Evolutionary conservation across 2,888 invertebrate species (phyloP).

Genomic region (Cryptosula pallasiana): DNA sequence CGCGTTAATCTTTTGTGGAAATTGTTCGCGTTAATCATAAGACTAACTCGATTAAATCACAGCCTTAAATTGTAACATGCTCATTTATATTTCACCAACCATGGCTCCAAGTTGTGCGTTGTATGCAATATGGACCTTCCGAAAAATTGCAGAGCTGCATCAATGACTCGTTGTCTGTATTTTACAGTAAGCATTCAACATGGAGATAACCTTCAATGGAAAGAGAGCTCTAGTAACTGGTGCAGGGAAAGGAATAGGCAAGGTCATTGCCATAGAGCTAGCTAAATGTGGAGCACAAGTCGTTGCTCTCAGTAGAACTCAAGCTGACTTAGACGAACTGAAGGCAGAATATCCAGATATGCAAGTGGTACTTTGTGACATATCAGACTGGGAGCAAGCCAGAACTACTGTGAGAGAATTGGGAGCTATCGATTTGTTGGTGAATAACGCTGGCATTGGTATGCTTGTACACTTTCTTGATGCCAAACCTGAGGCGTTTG

Average conservation of each 20-base stretch:
- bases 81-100: no score
- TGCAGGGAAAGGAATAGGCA: slow-evolving; percentile 79
- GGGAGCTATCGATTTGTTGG: slow-evolving; percentile 70
- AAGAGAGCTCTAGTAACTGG: slow-evolving; percentile 82
- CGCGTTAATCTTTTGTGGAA: no score
- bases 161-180: no score
- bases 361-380: slow-evolving; percentile 62
- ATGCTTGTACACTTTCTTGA: slow-evolving; percentile 67
- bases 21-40: no score
- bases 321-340: slow-evolving; percentile 63
- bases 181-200: no score
- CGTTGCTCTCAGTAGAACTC: slow-evolving; percentile 69
- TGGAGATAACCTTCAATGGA: slow-evolving; percentile 59
- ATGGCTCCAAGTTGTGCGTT: no score
- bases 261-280: slow-evolving; percentile 67
- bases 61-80: no score
- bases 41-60: no score
- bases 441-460: slow-evolving; percentile 82
- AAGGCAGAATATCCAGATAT: slow-evolving; percentile 47
- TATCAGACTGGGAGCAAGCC: slow-evolving; percentile 72
- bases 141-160: no score
- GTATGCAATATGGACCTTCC: no score
- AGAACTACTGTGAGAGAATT: slow-evolving; percentile 61
- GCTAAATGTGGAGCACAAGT: slow-evolving; percentile 68
- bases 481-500: slow-evolving; percentile 65